These are phyloP conservation scores for Candidula unifasciata DNA, from an alignment of 2,888 invertebrate genomes.

Conservation along the genomic window DNA sequence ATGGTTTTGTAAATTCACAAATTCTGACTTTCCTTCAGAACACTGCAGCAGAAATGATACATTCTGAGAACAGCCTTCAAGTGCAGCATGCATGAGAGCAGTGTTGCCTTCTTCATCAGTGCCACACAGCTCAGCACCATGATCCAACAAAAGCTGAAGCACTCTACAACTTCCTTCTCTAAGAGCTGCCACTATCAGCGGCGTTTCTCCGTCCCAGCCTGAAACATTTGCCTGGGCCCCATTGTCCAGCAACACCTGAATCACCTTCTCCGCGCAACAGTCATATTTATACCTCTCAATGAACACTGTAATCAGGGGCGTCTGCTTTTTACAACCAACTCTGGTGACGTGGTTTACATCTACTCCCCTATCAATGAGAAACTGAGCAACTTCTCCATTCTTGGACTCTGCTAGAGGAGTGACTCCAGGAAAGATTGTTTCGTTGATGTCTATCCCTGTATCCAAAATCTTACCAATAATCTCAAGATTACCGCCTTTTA, in stretches of 20 bases:
- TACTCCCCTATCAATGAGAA: constrained; percentile 2
- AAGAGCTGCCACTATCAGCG: not conserved
- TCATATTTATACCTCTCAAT: not conserved
- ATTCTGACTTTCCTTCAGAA: not conserved
- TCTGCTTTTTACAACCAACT: not conserved
- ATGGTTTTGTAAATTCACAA: not conserved
- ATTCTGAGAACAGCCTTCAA: not conserved
- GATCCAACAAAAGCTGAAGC: not conserved
- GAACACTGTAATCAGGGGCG: not conserved
- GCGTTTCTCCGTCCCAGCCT: not conserved
- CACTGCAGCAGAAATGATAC: not conserved
- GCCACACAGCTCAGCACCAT: not conserved
- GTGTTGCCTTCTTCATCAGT: not conserved
- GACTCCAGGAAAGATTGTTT: not conserved
- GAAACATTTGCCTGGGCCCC: not conserved
- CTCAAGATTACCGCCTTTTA: constrained; percentile 4
- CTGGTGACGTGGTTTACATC: not conserved
- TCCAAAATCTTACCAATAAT: not conserved
- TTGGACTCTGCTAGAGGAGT: not conserved
- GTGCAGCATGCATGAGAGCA: not conserved
- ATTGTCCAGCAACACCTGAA: not conserved
- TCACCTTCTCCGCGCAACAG: not conserved
- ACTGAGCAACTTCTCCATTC: not conserved
- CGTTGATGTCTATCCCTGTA: not conserved
- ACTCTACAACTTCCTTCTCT: not conserved